Conservation (phyloP, 2,113 vertebrate genomes). For the Chascanopsetta lugubris region DNA sequence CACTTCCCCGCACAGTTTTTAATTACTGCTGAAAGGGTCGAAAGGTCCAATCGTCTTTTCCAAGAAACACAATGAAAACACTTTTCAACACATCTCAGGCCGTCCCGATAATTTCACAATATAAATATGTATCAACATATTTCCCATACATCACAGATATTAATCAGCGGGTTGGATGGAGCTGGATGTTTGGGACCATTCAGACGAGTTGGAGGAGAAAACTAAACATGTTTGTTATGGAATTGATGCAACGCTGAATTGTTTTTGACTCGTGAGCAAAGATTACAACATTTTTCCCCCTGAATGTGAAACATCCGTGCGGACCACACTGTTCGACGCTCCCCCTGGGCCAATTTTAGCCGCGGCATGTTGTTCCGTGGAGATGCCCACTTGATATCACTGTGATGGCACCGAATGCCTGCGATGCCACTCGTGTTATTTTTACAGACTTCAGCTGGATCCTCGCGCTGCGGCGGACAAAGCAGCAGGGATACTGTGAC, state of each 20-base stretch:
- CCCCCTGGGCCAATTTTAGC: slow-evolving; percentile 69
- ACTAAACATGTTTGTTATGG: slow-evolving; percentile 40
- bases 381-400: slow-evolving; percentile 66
- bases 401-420: slow-evolving; percentile 62
- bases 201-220: slow-evolving; percentile 29
- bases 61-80: slow-evolving; percentile 63
- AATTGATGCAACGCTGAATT: slow-evolving; percentile 24
- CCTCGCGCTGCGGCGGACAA: slow-evolving; percentile 37
- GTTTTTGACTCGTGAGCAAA: slow-evolving; percentile 25
- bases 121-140: slow-evolving; percentile 61
- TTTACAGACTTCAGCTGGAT: slow-evolving; percentile 69
- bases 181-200: slow-evolving; percentile 5
- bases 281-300: slow-evolving; percentile 42
- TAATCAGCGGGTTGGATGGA: slow-evolving; percentile 37
- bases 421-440: slow-evolving; percentile 71
- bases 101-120: slow-evolving; percentile 48
- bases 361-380: slow-evolving; percentile 66
- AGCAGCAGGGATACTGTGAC: slow-evolving; percentile 13
- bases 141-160: slow-evolving; percentile 58
- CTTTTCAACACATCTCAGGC: slow-evolving; percentile 49
- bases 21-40: slow-evolving; percentile 53
- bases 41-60: slow-evolving; percentile 25
- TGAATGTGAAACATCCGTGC: slow-evolving; percentile 47
- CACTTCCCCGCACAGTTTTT: slow-evolving; percentile 53
- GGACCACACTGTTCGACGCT: slow-evolving; percentile 36